Base-by-base conservation (phyloP, 2,797 vertebrate genomes). In the Megalops cyprinoides region DNA sequence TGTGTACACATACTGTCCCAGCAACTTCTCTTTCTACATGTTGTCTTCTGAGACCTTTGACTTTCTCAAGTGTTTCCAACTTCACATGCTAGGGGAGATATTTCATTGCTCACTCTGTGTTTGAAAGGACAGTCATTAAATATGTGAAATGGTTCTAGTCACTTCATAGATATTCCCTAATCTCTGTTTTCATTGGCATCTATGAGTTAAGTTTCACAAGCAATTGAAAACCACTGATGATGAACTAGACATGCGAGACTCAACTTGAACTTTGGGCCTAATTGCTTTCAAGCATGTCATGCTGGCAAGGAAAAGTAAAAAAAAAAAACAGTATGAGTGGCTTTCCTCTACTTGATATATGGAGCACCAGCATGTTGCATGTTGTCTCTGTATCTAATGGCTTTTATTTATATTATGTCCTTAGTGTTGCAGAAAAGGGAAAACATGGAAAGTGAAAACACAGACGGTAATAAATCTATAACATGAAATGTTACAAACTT, bases 161-260 rank as follows among this genome's bases (percentile, higher is more conserved):
- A 25, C 39, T 44, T 58, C 56, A 7, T 25, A 31, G 46, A 31
- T 79, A 79, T 67, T 51, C 51, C 60, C n/a, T 3, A 12, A 31
- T 10, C 14, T 46, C 28, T 69, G 44, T 79, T 69, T 65, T 67
- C 39, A 23, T 79, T 69, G 77, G 77, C 67, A 67, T 23, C n/a
- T 37, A 48, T 31, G 14, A n/a, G 39, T 48, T 28, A 78, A 65
- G 25, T 23, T 31, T 67, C 37, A 48, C 48, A 78, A 23, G 77
- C 15, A 62, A 78, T 39, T 34, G 46, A 39, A 56, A 23, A 31
- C n/a, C 28, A 18, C 8, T 48, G 58, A 44, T 62, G 56, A 65
- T 78, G 31, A n/a, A 46, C 48, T 3, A 15, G 18, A 1, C 74
- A 46, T 20, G 12, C 4, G 14, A 23, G 77, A 78, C 7, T 18